Evolutionary conservation across 2,888 invertebrate genomes (phyloP).

Genomic region (Osmoderma eremita): DNA sequence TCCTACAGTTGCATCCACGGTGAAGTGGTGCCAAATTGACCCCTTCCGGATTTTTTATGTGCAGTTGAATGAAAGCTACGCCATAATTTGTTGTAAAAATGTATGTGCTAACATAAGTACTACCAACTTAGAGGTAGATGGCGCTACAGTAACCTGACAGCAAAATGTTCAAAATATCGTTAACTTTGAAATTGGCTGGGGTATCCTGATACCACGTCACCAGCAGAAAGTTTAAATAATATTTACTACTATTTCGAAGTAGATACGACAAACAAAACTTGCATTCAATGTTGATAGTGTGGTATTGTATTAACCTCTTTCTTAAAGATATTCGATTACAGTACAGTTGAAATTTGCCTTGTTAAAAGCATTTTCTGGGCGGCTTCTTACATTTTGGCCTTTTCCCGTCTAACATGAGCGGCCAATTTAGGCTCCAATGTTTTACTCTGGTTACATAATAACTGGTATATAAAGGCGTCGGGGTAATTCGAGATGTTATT

Average conservation of each 20-base stretch:
- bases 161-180: neutral
- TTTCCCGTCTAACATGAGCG: too few species aligned
- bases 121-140: conserved; percentile 3
- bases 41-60: neutral
- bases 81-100: conserved; percentile 14
- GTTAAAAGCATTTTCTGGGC: too few species aligned
- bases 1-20: neutral
- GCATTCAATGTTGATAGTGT: too few species aligned
- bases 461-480: conserved; percentile 16
- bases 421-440: conserved; percentile 3
- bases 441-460: conserved; percentile 1
- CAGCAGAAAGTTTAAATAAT: neutral
- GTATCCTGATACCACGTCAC: neutral
- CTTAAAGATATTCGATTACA: too few species aligned
- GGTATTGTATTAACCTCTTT: too few species aligned
- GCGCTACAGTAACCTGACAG: neutral
- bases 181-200: neutral
- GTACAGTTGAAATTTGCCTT: too few species aligned
- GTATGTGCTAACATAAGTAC: neutral
- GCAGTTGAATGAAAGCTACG: conserved; percentile 10
- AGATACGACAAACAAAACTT: too few species aligned
- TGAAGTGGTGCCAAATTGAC: conserved; percentile 5
- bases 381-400: too few species aligned
- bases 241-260: too few species aligned
- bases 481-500: conserved; percentile 26